Conservation (phyloP, 1,140 invertebrate genomes). For the Pygmarrhopalites habei region DNA sequence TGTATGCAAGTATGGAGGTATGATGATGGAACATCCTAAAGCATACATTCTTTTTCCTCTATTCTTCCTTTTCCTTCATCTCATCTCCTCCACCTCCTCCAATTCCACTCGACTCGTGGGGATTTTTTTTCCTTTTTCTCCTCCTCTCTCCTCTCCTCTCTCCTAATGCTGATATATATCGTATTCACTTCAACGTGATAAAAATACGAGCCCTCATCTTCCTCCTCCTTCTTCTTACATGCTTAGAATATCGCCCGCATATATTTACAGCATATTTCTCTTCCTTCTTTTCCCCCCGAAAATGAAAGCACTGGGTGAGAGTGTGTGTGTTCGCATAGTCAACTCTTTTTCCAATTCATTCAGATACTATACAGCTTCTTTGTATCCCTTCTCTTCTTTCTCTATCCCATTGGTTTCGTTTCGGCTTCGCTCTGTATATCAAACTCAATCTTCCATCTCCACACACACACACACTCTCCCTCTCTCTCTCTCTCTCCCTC, state of each 20-base stretch:
- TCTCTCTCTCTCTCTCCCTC: too few relatives aligned
- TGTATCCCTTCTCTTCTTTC: too few relatives aligned
- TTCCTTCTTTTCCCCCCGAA: too few relatives aligned
- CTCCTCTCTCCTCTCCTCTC: slow-evolving; percentile 9
- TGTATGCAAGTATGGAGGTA: not conserved
- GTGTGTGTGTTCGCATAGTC: too few relatives aligned
- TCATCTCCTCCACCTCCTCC: not conserved
- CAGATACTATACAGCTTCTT: too few relatives aligned
- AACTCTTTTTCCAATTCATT: too few relatives aligned
- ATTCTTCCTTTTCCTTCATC: not conserved
- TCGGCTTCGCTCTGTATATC: too few relatives aligned
- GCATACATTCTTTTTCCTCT: not conserved
- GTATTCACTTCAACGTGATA: slow-evolving; percentile 33
- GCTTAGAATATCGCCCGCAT: slow-evolving; percentile 24
- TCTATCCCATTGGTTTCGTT: too few relatives aligned
- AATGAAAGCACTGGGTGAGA: too few relatives aligned
- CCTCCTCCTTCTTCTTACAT: slow-evolving; percentile 24
- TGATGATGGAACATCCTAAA: not conserved
- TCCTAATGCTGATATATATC: slow-evolving; percentile 26
- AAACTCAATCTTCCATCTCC: too few relatives aligned
- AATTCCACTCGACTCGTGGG: not conserved
- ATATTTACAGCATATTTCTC: too few relatives aligned
- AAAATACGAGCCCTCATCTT: slow-evolving; percentile 34
- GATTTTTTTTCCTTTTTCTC: slow-evolving; percentile 4
- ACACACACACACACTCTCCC: too few relatives aligned